Percentiles rank a stretch among this genome's conserved stretches.
Evolutionary conservation across 2,797 vertebrate genomes (phyloP).

Genomic region (Micrastur ruficollis): DNA sequence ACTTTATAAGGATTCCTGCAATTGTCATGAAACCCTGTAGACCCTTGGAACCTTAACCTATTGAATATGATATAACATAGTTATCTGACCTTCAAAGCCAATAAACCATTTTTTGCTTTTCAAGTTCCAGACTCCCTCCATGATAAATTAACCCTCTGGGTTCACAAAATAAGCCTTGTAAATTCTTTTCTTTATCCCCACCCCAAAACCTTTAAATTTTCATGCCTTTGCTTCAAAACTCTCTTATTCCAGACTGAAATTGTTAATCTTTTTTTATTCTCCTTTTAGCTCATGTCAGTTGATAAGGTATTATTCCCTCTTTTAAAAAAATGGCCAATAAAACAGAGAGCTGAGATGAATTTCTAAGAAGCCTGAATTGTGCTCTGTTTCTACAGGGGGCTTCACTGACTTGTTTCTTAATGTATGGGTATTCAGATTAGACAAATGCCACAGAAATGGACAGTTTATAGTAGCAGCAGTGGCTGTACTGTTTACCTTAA

Average conservation of each 20-base stretch:
- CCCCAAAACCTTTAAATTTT: constrained; percentile 43
- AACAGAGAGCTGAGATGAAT: constrained; percentile 30
- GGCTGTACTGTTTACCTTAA: not conserved
- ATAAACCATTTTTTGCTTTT: constrained; percentile 65
- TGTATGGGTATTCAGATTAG: not conserved
- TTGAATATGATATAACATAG: constrained; percentile 69
- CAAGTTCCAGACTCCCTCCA: constrained; percentile 1
- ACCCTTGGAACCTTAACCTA: constrained; percentile 60
- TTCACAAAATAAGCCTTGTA: constrained; percentile 52
- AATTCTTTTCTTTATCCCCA: constrained; percentile 44
- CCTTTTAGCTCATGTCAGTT: constrained; percentile 38
- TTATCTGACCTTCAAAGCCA: constrained; percentile 72
- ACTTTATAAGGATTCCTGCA: constrained; percentile 58
- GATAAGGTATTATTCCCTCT: constrained; percentile 40
- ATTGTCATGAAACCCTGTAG: constrained; percentile 56
- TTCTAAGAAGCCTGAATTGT: not conserved
- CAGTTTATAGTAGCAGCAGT: not conserved
- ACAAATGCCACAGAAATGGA: not conserved
- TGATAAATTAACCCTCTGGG: constrained; percentile 67
- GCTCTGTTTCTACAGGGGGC: not conserved
- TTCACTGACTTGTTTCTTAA: not conserved
- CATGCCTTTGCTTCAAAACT: constrained; percentile 32
- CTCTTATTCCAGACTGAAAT: constrained; percentile 31
- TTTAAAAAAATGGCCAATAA: not conserved
- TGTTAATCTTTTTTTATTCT: constrained; percentile 54